A percentile compares a stretch with the other conserved stretches of the same genome.
These are phyloP conservation scores for Isaurus tuberculatus DNA, from an alignment of 92 coral and sea anemone genomes.

Conservation along the genomic window DNA sequence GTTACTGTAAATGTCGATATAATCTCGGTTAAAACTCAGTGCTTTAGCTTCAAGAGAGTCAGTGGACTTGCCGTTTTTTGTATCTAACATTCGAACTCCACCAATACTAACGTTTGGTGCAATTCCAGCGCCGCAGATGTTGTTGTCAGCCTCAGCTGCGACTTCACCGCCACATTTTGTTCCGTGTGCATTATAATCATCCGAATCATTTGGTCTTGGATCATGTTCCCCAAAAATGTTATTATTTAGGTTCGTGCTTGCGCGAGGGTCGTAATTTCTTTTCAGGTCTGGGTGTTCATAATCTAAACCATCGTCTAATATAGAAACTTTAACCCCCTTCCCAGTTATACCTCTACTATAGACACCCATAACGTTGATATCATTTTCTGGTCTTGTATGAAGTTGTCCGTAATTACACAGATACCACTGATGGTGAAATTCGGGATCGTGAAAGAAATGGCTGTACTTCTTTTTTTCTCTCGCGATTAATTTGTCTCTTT, in stretches of 20 bases:
- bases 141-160: slow-evolving; percentile 89
- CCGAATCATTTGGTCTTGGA: slow-evolving; percentile 86
- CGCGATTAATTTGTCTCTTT: slow-evolving; percentile 52
- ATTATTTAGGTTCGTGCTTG: slow-evolving; percentile 85
- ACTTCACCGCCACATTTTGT: slow-evolving; percentile 97
- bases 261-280: slow-evolving; percentile 87
- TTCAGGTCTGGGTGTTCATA: slow-evolving; percentile 87
- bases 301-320: slow-evolving; percentile 91
- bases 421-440: slow-evolving; percentile 80
- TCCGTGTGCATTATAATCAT: slow-evolving; percentile 94
- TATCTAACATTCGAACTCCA: slow-evolving; percentile 92
- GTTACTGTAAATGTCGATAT: slow-evolving; percentile 93
- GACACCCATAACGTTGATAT: slow-evolving; percentile 81
- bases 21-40: slow-evolving; percentile 81
- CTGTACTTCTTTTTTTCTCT: slow-evolving; percentile 55
- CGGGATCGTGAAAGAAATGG: slow-evolving; percentile 78
- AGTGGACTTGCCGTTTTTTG: slow-evolving; percentile 76
- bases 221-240: slow-evolving; percentile 52
- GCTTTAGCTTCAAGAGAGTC: slow-evolving; percentile 89
- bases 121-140: slow-evolving; percentile 91
- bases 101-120: slow-evolving; percentile 90
- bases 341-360: slow-evolving; percentile 89
- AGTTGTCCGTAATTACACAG: slow-evolving; percentile 79
- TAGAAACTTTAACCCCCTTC: slow-evolving; percentile 83
- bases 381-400: slow-evolving; percentile 60